Conservation (phyloP, 2,797 vertebrate species). For the Phoxinus dragarum region DNA sequence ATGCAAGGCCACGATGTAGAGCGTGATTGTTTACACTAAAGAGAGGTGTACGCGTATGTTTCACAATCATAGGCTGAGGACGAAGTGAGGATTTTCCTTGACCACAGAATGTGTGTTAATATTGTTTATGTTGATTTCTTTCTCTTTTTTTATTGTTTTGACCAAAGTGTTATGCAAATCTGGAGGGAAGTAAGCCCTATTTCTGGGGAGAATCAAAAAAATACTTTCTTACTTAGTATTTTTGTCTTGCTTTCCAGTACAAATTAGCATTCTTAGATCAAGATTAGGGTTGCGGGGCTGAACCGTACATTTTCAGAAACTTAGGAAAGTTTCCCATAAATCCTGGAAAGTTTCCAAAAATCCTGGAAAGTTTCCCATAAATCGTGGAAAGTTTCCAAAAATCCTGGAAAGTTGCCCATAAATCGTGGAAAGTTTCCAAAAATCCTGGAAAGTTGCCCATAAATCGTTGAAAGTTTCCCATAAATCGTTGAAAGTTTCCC, state of each 20-base stretch:
- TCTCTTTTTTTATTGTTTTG: conserved; percentile 64
- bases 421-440: too few species aligned
- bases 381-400: too few species aligned
- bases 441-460: too few species aligned
- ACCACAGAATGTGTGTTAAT: conserved; percentile 28
- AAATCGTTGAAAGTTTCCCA: too few species aligned
- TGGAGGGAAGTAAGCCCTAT: conserved; percentile 66
- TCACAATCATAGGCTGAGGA: conserved; percentile 80
- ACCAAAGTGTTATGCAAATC: conserved; percentile 83
- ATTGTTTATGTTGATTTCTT: conserved; percentile 56
- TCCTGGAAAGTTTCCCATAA: too few species aligned
- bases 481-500: too few species aligned
- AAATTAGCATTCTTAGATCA: background rate
- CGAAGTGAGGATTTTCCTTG: conserved; percentile 62
- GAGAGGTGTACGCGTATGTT: conserved; percentile 79
- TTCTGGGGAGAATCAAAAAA: background rate
- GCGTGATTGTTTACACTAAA: conserved; percentile 54
- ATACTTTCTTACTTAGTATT: background rate
- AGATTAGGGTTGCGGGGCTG: background rate
- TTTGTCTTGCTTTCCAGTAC: background rate
- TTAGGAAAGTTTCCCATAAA: too few species aligned
- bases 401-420: too few species aligned
- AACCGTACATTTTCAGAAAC: too few species aligned
- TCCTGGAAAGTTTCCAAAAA: too few species aligned
- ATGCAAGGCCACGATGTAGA: background rate